Conservation (phyloP, 2,888 invertebrate genomes). For the Bombylius major region DNA sequence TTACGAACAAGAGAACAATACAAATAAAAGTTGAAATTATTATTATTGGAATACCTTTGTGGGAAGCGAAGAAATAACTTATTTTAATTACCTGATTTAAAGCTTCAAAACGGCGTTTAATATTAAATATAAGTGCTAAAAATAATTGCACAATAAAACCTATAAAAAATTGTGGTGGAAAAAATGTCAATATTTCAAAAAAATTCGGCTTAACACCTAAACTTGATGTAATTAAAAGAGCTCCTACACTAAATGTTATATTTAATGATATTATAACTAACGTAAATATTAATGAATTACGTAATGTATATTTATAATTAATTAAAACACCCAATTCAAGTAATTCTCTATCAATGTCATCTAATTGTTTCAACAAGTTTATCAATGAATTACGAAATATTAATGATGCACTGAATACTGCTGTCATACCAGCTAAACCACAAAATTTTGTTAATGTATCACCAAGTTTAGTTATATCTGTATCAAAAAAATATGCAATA, state of each 20-base stretch:
- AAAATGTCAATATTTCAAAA: slow-evolving; percentile 19
- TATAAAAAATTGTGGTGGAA: slow-evolving; percentile 24
- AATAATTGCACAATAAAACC: slow-evolving; percentile 9
- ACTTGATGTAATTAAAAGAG: slow-evolving; percentile 13
- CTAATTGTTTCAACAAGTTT: slow-evolving; percentile 23
- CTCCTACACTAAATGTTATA: slow-evolving; percentile 19
- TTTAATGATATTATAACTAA: slow-evolving; percentile 22
- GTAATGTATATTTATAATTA: slow-evolving; percentile 26
- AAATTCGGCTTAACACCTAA: slow-evolving; percentile 10
- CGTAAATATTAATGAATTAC: slow-evolving; percentile 21
- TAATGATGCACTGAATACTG: slow-evolving; percentile 27
- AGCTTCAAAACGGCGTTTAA: slow-evolving; percentile 20
- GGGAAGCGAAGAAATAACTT: too few relatives aligned
- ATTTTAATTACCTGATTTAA: slow-evolving; percentile 24
- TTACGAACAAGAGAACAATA: too few relatives aligned
- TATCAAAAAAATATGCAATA: slow-evolving; percentile 31
- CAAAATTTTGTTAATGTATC: slow-evolving; percentile 30
- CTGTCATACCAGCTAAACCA: slow-evolving; percentile 27
- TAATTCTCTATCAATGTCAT: slow-evolving; percentile 26
- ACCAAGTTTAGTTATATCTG: slow-evolving; percentile 29
- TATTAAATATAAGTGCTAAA: slow-evolving; percentile 16
- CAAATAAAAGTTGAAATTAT: too few relatives aligned
- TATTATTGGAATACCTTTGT: too few relatives aligned
- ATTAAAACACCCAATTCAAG: slow-evolving; percentile 24
- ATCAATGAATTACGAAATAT: slow-evolving; percentile 24